phyloP scores from a whole-genome alignment of 2,888 invertebrate species.

The Dryobota labecula region DNA sequence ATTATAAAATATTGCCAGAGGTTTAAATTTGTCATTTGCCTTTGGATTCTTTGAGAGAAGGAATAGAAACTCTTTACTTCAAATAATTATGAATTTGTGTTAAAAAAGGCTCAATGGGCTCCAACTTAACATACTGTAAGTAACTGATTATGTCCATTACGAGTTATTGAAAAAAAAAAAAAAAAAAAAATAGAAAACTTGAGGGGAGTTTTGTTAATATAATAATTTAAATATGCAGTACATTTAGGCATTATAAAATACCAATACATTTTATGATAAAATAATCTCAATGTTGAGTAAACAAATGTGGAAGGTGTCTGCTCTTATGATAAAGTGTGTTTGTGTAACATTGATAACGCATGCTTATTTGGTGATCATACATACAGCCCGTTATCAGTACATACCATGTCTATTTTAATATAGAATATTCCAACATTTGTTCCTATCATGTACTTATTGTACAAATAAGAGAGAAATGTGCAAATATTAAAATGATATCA shows the following conservation, averaged over 20 bases:
- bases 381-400: conserved; percentile 32
- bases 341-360: conserved; percentile 69
- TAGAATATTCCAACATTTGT: conserved; percentile 10
- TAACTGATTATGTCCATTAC: not conserved
- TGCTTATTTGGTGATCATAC: conserved; percentile 53
- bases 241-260: not conserved
- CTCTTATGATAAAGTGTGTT: conserved; percentile 72
- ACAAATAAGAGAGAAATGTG: conserved; percentile 9
- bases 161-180: no score
- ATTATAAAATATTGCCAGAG: not conserved
- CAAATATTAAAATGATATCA: not conserved
- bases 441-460: not conserved
- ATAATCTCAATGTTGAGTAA: conserved; percentile 58
- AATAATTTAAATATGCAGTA: not conserved
- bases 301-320: conserved; percentile 62
- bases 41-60: not conserved
- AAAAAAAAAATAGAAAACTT: no score
- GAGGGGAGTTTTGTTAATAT: no score
- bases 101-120: not conserved
- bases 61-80: not conserved
- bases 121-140: no score
- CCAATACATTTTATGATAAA: conserved; percentile 29
- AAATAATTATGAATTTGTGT: not conserved
- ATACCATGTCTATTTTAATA: conserved; percentile 12
- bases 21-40: not conserved